A percentile compares a stretch with the other conserved stretches of the same genome.
phyloP scores from a whole-genome alignment of 2,797 vertebrate species.

The Enoplosus armatus region DNA sequence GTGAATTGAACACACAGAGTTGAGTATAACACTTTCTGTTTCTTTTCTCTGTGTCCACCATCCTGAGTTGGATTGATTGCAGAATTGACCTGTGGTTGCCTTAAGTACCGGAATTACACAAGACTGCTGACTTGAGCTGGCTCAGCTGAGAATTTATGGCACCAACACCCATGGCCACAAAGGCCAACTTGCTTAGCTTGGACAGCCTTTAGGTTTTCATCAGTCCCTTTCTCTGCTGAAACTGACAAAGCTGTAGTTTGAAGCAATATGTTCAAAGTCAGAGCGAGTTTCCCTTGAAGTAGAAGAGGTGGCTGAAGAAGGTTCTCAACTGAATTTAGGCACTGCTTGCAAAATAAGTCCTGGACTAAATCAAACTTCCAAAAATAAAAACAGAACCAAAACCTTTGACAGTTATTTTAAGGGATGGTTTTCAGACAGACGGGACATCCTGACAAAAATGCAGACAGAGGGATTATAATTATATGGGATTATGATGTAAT shows the following conservation, averaged over 20 bases:
- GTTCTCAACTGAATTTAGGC: neutral
- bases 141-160: constrained; percentile 53
- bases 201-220: constrained; percentile 38
- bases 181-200: constrained; percentile 27
- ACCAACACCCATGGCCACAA: constrained; percentile 19
- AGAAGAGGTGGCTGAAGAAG: neutral
- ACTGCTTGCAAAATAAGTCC: constrained; percentile 9
- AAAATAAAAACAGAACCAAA: neutral
- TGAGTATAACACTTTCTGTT: constrained; percentile 26
- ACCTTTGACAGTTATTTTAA: neutral
- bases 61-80: constrained; percentile 47
- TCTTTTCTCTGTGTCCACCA: constrained; percentile 13
- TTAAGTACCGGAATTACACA: constrained; percentile 54
- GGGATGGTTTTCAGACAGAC: neutral
- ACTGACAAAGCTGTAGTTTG: constrained; percentile 36
- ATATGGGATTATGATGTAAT: constrained; percentile 29
- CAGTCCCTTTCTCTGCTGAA: constrained; percentile 20
- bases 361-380: neutral
- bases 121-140: constrained; percentile 58
- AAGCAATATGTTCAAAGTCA: constrained; percentile 30
- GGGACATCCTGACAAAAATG: constrained; percentile 9
- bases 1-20: constrained; percentile 7
- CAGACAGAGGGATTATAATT: constrained; percentile 22
- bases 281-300: constrained; percentile 8
- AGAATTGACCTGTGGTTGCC: constrained; percentile 56